Percentiles rank a stretch among this genome's conserved stretches.
Conservation (phyloP, 2,113 vertebrate genomes). For the Carlito syrichta region DNA sequence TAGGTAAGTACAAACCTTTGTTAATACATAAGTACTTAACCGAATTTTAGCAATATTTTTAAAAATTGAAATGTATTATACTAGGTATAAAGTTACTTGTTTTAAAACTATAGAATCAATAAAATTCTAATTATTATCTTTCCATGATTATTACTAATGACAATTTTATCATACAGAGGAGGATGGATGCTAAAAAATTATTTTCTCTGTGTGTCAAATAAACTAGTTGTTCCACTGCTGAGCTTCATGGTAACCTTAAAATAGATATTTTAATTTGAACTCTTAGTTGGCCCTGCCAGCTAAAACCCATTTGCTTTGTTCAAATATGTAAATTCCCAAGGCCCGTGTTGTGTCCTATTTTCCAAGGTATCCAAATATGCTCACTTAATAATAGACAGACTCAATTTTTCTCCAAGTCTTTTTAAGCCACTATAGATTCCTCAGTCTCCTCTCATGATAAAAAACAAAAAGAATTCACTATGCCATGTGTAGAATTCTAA, state of each 20-base stretch:
- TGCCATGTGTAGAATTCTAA: neutral
- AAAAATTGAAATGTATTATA: neutral
- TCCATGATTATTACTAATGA: neutral
- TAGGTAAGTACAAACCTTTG: neutral
- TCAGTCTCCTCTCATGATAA: neutral
- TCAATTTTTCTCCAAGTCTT: neutral
- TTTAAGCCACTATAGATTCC: neutral
- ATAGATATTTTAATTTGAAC: neutral
- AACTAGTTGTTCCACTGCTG: neutral
- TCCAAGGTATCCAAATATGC: neutral
- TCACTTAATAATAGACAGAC: neutral
- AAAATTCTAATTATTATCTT: neutral
- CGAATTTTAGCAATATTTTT: neutral
- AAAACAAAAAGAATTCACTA: neutral
- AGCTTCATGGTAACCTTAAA: neutral
- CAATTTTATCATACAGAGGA: neutral
- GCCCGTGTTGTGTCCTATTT: neutral
- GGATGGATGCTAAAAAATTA: neutral
- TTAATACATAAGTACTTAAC: neutral
- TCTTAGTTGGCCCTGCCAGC: neutral
- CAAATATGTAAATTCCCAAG: neutral
- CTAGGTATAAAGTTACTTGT: neutral
- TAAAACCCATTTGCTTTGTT: neutral
- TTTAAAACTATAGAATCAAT: neutral
- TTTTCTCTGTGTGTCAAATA: neutral